phyloP scores from a whole-genome alignment of 2,797 vertebrate species.

The Thalassophryne amazonica region DNA sequence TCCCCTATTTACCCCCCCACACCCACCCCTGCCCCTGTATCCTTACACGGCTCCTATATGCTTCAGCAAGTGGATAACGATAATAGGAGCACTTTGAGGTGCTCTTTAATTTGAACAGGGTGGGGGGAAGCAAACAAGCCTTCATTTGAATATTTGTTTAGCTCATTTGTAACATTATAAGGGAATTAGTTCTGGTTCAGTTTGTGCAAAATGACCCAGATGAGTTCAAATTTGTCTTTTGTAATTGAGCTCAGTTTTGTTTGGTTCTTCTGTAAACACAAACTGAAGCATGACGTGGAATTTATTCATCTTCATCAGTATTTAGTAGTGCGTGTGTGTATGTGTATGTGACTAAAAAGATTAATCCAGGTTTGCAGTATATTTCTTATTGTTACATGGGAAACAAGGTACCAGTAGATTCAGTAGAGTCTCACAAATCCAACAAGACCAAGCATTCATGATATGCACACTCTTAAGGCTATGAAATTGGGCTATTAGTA shows the following conservation, averaged over 20 bases:
- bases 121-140: conserved; percentile 36
- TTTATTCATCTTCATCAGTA: conserved; percentile 44
- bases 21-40: neutral
- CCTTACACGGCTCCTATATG: conserved; percentile 39
- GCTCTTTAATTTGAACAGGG: conserved; percentile 63
- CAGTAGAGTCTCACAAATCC: too few species aligned
- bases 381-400: too few species aligned
- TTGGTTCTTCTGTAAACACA: conserved; percentile 61
- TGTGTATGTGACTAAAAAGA: too few species aligned
- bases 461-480: too few species aligned
- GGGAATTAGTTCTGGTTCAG: conserved; percentile 60
- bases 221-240: conserved; percentile 65
- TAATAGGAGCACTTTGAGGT: conserved; percentile 56
- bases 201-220: conserved; percentile 64
- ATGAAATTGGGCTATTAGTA: too few species aligned
- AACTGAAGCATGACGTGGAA: conserved; percentile 52
- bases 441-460: too few species aligned
- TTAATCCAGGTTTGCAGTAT: too few species aligned
- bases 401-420: too few species aligned
- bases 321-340: too few species aligned
- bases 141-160: conserved; percentile 50
- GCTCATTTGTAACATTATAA: conserved; percentile 44
- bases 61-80: conserved; percentile 18
- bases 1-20: neutral
- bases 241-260: conserved; percentile 58